These are phyloP conservation scores for Takifugu rubripes DNA, from an alignment of 2,797 vertebrate species.

Conservation along the genomic window DNA sequence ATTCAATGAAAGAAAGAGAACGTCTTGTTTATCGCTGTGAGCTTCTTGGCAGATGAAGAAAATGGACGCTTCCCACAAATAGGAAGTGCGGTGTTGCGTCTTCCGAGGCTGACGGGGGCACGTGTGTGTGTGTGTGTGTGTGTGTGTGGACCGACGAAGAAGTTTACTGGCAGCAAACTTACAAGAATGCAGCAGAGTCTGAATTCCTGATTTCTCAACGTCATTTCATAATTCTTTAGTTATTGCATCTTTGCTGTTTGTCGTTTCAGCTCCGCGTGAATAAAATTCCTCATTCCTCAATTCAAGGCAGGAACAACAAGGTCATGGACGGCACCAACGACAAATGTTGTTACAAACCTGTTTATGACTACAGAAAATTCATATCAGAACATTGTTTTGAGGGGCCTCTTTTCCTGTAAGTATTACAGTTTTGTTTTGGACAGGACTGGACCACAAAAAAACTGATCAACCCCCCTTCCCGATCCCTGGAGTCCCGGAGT, in stretches of 20 bases:
- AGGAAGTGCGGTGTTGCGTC: conserved; percentile 23
- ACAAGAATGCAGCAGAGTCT: neutral
- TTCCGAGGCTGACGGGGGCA: conserved; percentile 14
- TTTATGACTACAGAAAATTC: too few species aligned
- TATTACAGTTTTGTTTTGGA: too few species aligned
- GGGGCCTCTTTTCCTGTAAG: too few species aligned
- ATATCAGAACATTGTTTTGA: too few species aligned
- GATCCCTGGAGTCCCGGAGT: too few species aligned
- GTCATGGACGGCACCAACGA: too few species aligned
- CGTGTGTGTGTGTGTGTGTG: neutral
- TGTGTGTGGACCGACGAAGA: conserved; percentile 7
- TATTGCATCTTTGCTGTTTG: neutral
- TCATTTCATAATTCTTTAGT: neutral
- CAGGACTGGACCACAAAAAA: too few species aligned
- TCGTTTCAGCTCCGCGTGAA: neutral
- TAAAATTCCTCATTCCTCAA: neutral
- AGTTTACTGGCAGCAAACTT: neutral
- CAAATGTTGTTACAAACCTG: too few species aligned
- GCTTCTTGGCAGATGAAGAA: conserved; percentile 52
- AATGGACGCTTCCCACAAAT: conserved; percentile 60
- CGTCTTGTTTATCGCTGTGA: conserved; percentile 45
- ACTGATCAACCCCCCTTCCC: too few species aligned
- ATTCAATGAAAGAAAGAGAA: conserved; percentile 45
- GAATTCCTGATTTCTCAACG: too few species aligned
- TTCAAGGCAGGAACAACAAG: too few species aligned